phyloP scores from a whole-genome alignment of 2,797 vertebrate genomes.

The Aplochiton taeniatus region DNA sequence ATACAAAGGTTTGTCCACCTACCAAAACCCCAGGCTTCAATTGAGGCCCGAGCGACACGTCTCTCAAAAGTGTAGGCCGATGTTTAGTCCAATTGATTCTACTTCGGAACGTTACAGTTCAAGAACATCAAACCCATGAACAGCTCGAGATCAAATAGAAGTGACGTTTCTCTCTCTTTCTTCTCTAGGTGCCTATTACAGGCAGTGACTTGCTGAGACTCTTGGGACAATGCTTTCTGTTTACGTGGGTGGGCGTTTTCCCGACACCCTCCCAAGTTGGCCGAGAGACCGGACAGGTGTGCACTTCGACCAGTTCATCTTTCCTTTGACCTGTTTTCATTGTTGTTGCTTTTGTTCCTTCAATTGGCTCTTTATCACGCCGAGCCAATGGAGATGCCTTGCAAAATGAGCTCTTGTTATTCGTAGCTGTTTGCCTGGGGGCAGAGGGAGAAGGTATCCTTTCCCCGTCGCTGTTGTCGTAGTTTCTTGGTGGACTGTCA shows the following conservation, averaged over 20 bases:
- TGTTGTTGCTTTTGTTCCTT: slow-evolving; percentile 34
- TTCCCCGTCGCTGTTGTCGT: slow-evolving; percentile 30
- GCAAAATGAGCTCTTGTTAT: slow-evolving; percentile 30
- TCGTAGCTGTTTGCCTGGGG: slow-evolving; percentile 31
- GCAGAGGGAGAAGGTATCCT: slow-evolving; percentile 22
- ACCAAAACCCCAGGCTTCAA: background rate
- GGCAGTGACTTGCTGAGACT: slow-evolving; percentile 80
- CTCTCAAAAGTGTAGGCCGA: too few species aligned
- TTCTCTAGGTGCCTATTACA: slow-evolving; percentile 88
- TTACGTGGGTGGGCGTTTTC: slow-evolving; percentile 34
- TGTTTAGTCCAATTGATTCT: too few species aligned
- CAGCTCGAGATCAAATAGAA: slow-evolving; percentile 10
- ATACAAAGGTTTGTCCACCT: slow-evolving; percentile 70
- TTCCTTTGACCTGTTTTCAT: slow-evolving; percentile 4
- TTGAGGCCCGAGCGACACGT: too few species aligned
- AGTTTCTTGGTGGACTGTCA: slow-evolving; percentile 32
- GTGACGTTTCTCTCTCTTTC: slow-evolving; percentile 27
- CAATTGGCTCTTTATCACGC: slow-evolving; percentile 38
- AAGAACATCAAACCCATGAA: too few species aligned
- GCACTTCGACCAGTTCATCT: slow-evolving; percentile 4
- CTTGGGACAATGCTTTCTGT: slow-evolving; percentile 54
- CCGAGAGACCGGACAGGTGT: slow-evolving; percentile 40
- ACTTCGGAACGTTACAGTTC: slow-evolving; percentile 6
- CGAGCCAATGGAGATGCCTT: slow-evolving; percentile 47
- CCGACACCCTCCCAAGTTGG: slow-evolving; percentile 31